Conservation (phyloP, 2,797 vertebrate species). For the Clarias laeviceps region DNA sequence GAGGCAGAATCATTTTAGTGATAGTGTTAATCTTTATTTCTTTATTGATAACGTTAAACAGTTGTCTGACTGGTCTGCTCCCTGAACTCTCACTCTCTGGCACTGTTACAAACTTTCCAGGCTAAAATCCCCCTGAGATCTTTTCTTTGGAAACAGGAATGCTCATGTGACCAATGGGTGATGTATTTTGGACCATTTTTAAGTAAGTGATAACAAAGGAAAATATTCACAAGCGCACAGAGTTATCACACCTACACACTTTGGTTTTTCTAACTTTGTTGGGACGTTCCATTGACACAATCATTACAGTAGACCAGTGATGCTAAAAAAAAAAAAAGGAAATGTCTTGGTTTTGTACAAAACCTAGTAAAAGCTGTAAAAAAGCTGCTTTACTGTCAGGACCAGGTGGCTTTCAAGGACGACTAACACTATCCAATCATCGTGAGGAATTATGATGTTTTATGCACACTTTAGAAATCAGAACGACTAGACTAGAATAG, state of each 20-base stretch:
- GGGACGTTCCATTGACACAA: background rate
- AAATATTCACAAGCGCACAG: background rate
- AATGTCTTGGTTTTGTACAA: background rate
- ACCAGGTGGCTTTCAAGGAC: background rate
- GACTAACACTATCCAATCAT: background rate
- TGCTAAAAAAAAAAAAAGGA: background rate
- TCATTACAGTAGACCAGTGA: background rate
- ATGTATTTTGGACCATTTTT: conserved; percentile 1
- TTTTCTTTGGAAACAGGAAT: conserved; percentile 10
- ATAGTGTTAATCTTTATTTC: conserved; percentile 65
- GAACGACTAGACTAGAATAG: background rate
- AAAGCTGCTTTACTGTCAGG: background rate
- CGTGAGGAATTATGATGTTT: too few relatives aligned
- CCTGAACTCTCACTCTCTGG: conserved; percentile 59
- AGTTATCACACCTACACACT: background rate
- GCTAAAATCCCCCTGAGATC: conserved; percentile 3
- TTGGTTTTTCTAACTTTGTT: background rate
- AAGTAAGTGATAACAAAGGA: conserved; percentile 2
- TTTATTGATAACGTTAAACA: conserved; percentile 66
- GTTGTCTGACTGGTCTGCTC: conserved; percentile 62
- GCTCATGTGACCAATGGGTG: background rate
- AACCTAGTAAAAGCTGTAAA: too few relatives aligned
- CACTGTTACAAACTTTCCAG: conserved; percentile 28
- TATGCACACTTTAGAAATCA: background rate
- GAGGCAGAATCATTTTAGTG: conserved; percentile 54